Base-by-base conservation (phyloP, 2,888 invertebrate species). In the Ptychoptera albimana region DNA sequence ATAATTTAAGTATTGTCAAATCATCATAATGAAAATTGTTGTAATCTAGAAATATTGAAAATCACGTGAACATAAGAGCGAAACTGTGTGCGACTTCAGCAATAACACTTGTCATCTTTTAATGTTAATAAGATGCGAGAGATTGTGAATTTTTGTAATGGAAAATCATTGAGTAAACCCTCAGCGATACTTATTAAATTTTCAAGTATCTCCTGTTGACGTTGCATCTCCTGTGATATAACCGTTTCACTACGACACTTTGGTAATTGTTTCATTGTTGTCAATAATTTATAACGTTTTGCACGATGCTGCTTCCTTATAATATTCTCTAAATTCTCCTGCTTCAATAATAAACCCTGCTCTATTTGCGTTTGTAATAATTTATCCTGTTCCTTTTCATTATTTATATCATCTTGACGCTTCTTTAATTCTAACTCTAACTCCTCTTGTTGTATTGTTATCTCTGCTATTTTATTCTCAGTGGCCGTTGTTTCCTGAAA, bases 291-390 rank as follows among this genome's bases (percentile, higher is more conserved):
- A 44, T 79, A 71, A 52, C 79, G 71, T 50, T 68, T 73, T 30
- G 77, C 74, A 49, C 79, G 75, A 30, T 77, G 74, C 58, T 87
- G 86, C 52, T 76, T 74, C 40, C 79, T 72, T 1, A 84, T 72
- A 14, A 85, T 72, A 39, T 65, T 66, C 49, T 73, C 73, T 32
- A 74, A 53, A 7, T 73, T 64, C 14, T 57, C 54, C 49, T 63
- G 58, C 32, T 62, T 63, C 4, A 54, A 40, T 14, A 64, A 48
- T 41, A 68, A 46, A 34, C 61, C 60, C 31, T 68, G 60, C 42
- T 68, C 63, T 2, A 68, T 66, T 52, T 66, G 64, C 8, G 54
- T 45, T 10, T 57, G 53, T 41, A 66, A 60, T 8, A 56, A 39
- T 8, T 41, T 50, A 40, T 60, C 55, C 16, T 59, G 56, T 8